Evolutionary conservation across 2,797 vertebrate genomes (phyloP), one percentile per base, ranked within the genome.

Genomic region (Tolypeutes matacus): DNA sequence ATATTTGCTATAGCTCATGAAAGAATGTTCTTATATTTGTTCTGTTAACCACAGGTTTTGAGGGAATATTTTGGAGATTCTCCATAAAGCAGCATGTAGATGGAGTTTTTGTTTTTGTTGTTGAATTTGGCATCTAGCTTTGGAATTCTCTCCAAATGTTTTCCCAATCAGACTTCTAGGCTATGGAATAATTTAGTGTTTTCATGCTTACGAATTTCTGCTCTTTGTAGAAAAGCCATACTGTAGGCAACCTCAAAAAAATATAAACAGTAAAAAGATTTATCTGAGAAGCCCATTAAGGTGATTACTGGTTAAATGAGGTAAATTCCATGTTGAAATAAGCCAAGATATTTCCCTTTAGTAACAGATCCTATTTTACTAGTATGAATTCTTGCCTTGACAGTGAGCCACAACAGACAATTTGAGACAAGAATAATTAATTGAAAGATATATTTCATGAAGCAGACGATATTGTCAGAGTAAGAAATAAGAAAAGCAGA

Each of bases 401-500:
- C 97, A 92, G 67, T 91, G 84, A 97, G 94, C 83, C 95, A 96
- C 2, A 0, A 91, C 96, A 92, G 81, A 95, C 72, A 81, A 95
- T 94, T 95, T 92, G 78, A 97, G 95, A 97, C 67, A 97, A 98
- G 96, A 97, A 96, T 96, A 97, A 95, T 94, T 75, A 97, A 97
- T 97, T 70, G 97, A 97, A 96, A 97, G 94, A 93, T 92, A 95
- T 91, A 83, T 97, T 98, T 98, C 95, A 96, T 86, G 67, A 98
- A 97, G 94, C 97, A 81, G 96, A 13, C 96, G 97, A 96, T 94
- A 96, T 93, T 97, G 98, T 98, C 96, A 67, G 89, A 97, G 81
- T 94, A 96, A 97, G 96, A 96, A 98, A 97, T 96, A 97, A 98
- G 97, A 86, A 98, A 98, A 98, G 92, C 89, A 96, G 94, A 96